Base-by-base conservation (phyloP, 23 tunicate genomes). In the Clavelina lepadiformis region DNA sequence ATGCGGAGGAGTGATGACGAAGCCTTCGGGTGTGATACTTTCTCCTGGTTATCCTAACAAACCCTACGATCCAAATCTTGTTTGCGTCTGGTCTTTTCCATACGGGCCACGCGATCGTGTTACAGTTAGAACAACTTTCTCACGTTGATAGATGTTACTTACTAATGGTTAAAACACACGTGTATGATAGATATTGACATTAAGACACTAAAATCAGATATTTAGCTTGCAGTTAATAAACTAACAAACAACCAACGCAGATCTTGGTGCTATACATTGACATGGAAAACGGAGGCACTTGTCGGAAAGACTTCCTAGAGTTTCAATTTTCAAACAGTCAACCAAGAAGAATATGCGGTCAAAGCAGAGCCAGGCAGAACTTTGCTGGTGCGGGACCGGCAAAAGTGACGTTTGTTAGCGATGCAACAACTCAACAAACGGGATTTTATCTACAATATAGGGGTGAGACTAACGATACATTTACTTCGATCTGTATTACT, bases 371-470 rank as follows among this genome's bases (percentile, higher is more conserved):
- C 8, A 49, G 29, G 11, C 38, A 35, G 0, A 47, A 56, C 4
- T n/a, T 72, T 15, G 41, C 35, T 11, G 95, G 95, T 0, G 38
- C 71, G 51, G 95, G 85, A 5, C 95, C 95, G 2, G 85, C 74
- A 1, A 78, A 44, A 0, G 24, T 86, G 7, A 72, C 71, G 28
- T 86, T 86, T 56, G 65, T 44, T 4, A 73, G 70, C 54, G 67
- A 86, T 38, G 76, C 19, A 6, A 34, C 28, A 33, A 22, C 29
- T 5, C 35, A 54, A 26, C 68, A 65, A 45, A 65, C 71, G 3
- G 95, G 95, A 58, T 71, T 86, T 51, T 59, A 55, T 36, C 5
- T 78, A 20, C 61, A 54, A 29, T 86, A 86, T 52, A 38, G 27
- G 46, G 72, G 95, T 77, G 51, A 26, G 31, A 24, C 8, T 7